phyloP scores from a whole-genome alignment of 2,888 invertebrate species.

The Drosophila colorata region DNA sequence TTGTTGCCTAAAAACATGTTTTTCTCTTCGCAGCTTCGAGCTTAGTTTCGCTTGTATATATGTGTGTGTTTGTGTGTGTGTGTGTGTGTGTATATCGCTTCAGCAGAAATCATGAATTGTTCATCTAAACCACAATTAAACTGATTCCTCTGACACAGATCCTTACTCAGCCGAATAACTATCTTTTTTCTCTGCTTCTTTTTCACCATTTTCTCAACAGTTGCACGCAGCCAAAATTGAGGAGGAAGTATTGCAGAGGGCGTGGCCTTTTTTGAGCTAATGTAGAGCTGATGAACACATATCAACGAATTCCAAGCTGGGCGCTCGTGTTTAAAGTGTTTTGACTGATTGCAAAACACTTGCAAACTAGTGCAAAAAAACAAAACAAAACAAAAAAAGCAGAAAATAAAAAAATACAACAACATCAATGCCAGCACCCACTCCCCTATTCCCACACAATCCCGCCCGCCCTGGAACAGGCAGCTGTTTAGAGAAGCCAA shows the following conservation, averaged over 20 bases:
- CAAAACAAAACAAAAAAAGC: constrained; percentile 14
- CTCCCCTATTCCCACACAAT: background rate
- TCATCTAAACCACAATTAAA: background rate
- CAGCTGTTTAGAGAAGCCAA: constrained; percentile 35
- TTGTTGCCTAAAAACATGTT: background rate
- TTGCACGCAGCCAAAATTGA: constrained; percentile 57
- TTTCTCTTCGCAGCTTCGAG: background rate
- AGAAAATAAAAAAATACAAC: constrained; percentile 33
- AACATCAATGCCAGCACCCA: background rate
- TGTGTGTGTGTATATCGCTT: background rate
- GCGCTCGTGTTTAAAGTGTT: constrained; percentile 55
- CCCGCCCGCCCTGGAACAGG: constrained; percentile 14
- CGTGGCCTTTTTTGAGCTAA: constrained; percentile 65
- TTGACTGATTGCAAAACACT: constrained; percentile 44
- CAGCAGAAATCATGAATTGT: background rate
- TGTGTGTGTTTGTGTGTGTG: background rate
- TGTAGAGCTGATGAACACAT: constrained; percentile 64
- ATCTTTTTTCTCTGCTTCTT: background rate
- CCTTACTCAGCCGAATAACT: constrained; percentile 7
- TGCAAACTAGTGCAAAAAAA: constrained; percentile 30
- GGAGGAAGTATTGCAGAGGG: constrained; percentile 24
- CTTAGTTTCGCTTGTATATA: too few relatives aligned
- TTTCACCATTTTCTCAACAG: constrained; percentile 29
- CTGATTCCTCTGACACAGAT: background rate
- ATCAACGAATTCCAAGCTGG: constrained; percentile 68